Evolutionary conservation across 2,113 vertebrate genomes (phyloP).

Genomic region (Suncus etruscus): DNA sequence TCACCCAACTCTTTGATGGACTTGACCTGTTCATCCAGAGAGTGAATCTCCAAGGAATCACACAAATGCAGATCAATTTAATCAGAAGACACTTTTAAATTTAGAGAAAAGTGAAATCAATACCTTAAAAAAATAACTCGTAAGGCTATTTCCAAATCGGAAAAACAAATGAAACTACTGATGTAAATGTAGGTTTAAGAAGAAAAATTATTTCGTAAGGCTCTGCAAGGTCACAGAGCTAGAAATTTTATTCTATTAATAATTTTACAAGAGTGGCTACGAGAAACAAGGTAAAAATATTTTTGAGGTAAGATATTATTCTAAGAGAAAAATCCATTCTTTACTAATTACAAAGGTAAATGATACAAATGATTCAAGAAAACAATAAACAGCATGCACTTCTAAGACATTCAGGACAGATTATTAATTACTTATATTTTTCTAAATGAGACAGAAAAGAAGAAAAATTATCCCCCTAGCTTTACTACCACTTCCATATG

Average conservation of each 20-base stretch:
- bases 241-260: neutral
- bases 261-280: constrained; percentile 38
- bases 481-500: neutral
- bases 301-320: constrained; percentile 22
- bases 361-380: constrained; percentile 10
- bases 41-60: no score
- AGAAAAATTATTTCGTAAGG: constrained; percentile 55
- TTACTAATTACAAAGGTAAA: neutral
- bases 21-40: no score
- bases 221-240: neutral
- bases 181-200: constrained; percentile 51
- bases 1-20: no score
- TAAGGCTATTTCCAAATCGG: neutral
- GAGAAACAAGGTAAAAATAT: constrained; percentile 27
- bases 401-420: neutral
- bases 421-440: neutral
- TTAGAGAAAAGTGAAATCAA: constrained; percentile 6
- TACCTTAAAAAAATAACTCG: neutral
- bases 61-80: no score
- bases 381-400: neutral
- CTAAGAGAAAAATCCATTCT: constrained; percentile 37
- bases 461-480: neutral
- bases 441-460: neutral
- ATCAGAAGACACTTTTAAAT: constrained; percentile 14
- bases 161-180: constrained; percentile 6